These are phyloP conservation scores for Chrysoperla carnea DNA, from an alignment of 1,140 invertebrate genomes.

Conservation along the genomic window DNA sequence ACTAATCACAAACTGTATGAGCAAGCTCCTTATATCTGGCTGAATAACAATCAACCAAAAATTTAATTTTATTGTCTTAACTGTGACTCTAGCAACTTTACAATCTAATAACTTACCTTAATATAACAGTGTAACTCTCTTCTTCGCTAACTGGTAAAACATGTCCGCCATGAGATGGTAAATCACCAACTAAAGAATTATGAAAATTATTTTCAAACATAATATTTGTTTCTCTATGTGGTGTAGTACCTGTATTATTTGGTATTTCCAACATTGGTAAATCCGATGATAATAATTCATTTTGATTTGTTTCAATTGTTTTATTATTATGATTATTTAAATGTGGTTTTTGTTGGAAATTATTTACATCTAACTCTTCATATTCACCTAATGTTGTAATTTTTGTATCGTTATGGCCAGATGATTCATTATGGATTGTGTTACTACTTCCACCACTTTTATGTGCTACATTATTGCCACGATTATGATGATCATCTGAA, in stretches of 20 bases:
- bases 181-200: neutral
- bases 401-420: constrained; percentile 3
- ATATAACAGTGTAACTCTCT: constrained; percentile 46
- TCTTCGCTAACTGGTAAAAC: constrained; percentile 25
- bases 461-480: too few species aligned
- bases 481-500: constrained; percentile 21
- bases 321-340: neutral
- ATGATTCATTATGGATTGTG: neutral
- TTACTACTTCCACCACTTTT: too few species aligned
- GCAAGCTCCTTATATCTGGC: too few species aligned
- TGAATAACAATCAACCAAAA: too few species aligned
- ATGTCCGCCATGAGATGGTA: neutral
- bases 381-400: constrained; percentile 2
- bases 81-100: neutral
- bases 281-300: neutral
- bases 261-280: too few species aligned
- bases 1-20: too few species aligned
- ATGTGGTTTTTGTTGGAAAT: neutral
- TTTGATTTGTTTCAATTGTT: neutral
- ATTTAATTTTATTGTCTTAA: too few species aligned
- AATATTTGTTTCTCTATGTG: too few species aligned
- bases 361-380: neutral
- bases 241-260: too few species aligned
- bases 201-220: neutral
- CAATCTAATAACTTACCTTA: constrained; percentile 21